A percentile compares a stretch with the other conserved stretches of the same genome.
phyloP scores from a whole-genome alignment of 2,113 vertebrate genomes.

The Merops nubicus region DNA sequence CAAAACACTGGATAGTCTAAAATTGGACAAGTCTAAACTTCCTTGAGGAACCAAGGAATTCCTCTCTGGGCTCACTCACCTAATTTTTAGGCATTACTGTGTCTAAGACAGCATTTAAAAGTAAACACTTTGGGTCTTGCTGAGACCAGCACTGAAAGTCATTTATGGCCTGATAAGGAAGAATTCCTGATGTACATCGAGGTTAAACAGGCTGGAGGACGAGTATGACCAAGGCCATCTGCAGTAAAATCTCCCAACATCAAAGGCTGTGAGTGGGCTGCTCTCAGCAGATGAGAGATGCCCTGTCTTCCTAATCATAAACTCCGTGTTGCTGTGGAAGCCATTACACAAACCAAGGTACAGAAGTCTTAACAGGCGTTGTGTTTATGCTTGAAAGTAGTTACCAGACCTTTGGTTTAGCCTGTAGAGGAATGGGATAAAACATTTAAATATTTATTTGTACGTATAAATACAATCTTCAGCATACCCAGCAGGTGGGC shows the following conservation, averaged over 20 bases:
- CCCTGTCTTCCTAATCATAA: background rate
- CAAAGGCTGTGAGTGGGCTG: background rate
- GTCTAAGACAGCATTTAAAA: background rate
- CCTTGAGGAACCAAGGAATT: background rate
- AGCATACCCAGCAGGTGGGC: background rate
- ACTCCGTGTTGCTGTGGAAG: fast-evolving
- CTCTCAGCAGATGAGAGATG: background rate
- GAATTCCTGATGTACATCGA: background rate
- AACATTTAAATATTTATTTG: background rate
- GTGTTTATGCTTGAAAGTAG: background rate
- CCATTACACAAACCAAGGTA: background rate
- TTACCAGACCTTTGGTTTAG: background rate
- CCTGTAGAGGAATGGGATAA: background rate
- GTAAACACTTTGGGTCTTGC: background rate
- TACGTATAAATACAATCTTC: background rate
- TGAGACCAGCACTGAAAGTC: background rate
- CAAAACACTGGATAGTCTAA: background rate
- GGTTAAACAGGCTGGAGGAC: background rate
- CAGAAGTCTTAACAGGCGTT: background rate
- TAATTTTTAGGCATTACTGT: background rate
- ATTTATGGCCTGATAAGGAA: background rate
- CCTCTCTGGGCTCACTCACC: background rate
- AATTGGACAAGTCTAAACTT: background rate
- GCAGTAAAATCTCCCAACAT: background rate
- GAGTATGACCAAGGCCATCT: background rate